Base-by-base conservation (phyloP, 2,888 invertebrate species). In the Epicampocera succincta region DNA sequence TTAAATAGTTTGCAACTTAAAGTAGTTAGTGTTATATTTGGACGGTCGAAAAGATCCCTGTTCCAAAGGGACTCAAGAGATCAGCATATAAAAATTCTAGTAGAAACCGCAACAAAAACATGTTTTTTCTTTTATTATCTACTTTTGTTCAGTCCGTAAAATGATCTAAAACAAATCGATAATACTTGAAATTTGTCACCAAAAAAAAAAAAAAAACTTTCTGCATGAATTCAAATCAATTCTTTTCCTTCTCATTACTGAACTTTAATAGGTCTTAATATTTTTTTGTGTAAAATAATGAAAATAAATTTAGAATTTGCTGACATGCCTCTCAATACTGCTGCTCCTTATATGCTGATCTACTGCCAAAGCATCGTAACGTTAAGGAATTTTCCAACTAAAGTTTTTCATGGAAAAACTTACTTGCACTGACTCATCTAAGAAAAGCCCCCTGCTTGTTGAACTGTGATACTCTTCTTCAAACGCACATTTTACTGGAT, bases 291-390 rank as follows among this genome's bases (percentile, higher is more conserved):
- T 3, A 25, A 25, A 25, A 33, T 33, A 33, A 33, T 33, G 8
- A 68, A 40, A 76, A 33, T 33, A 33, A 66, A 71, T 78, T 66
- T 73, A 79, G 78, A 72, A 79, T 73, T 73, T 79, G 78, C 78
- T 79, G 78, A 79, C 78, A 79, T 60, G 72, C 60, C 58, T 68
- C 73, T 66, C 46, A 79, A 79, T 66, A 54, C 56, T 73, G 78
- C 78, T 65, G 78, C 72, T 72, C 72, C 17, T 44, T 78, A 29
- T 60, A 73, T 54, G 78, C 72, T 79, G 78, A 73, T 61, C 60
- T 72, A 79, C 78, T 73, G 78, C 72, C 78, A 46, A 60, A 60
- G 38, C 66, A 73, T 61, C 66, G 60, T 79, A 46, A 52, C 44
- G 25, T 66, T 19, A 73, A 79, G 78, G 72, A 79, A 61, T 17